Conservation (phyloP, 1,140 invertebrate species). For the Drosophila bocki region DNA sequence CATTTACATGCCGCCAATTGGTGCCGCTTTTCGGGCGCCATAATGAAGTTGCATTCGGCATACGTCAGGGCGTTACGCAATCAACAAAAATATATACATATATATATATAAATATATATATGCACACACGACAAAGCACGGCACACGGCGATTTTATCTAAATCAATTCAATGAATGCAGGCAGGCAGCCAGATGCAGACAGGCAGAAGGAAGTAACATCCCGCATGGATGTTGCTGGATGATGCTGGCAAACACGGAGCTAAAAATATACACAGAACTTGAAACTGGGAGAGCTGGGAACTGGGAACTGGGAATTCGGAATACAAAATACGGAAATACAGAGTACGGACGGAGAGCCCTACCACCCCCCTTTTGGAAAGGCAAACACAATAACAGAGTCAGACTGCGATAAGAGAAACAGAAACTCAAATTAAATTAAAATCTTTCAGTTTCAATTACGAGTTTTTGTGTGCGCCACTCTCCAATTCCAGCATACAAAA, state of each 20-base stretch:
- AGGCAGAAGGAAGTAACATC: conserved; percentile 37
- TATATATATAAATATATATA: not conserved
- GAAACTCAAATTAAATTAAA: conserved; percentile 84
- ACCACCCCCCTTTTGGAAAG: conserved; percentile 4
- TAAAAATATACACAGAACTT: conserved; percentile 55
- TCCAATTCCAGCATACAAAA: conserved; percentile 82
- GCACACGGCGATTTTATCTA: conserved; percentile 69
- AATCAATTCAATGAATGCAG: conserved; percentile 75
- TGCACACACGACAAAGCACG: conserved; percentile 14
- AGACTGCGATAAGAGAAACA: conserved; percentile 75
- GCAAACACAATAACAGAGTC: conserved; percentile 54
- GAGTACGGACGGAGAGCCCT: not conserved
- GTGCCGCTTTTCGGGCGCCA: conserved; percentile 24
- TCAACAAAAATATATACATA: conserved; percentile 64
- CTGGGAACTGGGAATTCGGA: conserved; percentile 16
- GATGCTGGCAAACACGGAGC: conserved; percentile 35
- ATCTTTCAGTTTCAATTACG: conserved; percentile 84
- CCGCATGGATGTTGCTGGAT: conserved; percentile 43
- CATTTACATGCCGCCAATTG: conserved; percentile 55
- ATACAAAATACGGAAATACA: conserved; percentile 9
- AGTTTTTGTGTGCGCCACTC: conserved; percentile 79
- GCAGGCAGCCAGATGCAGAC: conserved; percentile 42
- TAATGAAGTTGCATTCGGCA: conserved; percentile 61
- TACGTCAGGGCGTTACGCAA: conserved; percentile 60
- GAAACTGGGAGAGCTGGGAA: conserved; percentile 15